Evolutionary conservation across 2,888 invertebrate genomes (phyloP).

Genomic region (Oscheius sp.): DNA sequence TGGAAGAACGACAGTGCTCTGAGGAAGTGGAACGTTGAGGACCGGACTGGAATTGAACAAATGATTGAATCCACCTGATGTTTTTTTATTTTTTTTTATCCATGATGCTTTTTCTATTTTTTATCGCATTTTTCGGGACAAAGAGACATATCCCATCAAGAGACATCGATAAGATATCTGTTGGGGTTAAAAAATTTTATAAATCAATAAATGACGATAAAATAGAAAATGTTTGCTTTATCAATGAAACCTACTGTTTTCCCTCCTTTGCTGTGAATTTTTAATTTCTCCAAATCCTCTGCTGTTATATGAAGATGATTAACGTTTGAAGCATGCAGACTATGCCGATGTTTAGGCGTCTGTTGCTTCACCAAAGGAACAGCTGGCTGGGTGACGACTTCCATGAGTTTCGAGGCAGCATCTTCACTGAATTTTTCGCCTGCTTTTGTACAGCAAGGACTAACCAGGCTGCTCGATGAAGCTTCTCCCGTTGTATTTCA

Average conservation of each 20-base stretch:
- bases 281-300: conserved; percentile 30
- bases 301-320: conserved; percentile 31
- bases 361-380: background rate
- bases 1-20: conserved; percentile 41
- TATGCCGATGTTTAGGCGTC: conserved; percentile 31
- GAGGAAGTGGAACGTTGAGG: conserved; percentile 47
- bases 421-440: conserved; percentile 46
- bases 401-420: conserved; percentile 50
- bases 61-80: background rate
- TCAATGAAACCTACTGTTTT: conserved; percentile 11
- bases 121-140: no score
- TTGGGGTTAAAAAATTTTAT: background rate
- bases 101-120: no score
- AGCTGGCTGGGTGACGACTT: conserved; percentile 39
- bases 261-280: conserved; percentile 21
- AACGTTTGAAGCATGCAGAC: conserved; percentile 19
- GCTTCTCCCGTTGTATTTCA: conserved; percentile 61
- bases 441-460: conserved; percentile 4
- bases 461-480: conserved; percentile 60
- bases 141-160: no score
- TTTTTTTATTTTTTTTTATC: no score
- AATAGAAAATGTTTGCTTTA: background rate
- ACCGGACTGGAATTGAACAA: conserved; percentile 35
- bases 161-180: no score
- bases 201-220: background rate